phyloP scores from a whole-genome alignment of 2,113 vertebrate genomes.

The Neodontobutis hainanensis region DNA sequence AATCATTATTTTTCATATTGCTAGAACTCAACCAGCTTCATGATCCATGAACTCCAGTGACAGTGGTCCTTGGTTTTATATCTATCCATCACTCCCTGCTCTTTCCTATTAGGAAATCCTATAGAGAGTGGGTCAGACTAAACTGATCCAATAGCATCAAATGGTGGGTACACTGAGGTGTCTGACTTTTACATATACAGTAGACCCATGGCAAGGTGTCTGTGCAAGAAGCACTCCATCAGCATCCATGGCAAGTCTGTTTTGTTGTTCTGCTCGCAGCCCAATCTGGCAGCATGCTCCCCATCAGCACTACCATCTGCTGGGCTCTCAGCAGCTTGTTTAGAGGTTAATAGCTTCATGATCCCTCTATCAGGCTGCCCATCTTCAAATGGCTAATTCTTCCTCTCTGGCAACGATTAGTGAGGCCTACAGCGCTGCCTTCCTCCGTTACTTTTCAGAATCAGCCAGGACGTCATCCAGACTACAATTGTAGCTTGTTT shows the following conservation, averaged over 20 bases:
- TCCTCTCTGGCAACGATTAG: conserved; percentile 68
- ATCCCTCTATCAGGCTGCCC: conserved; percentile 74
- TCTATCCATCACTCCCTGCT: no score
- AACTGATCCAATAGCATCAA: no score
- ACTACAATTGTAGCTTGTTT: conserved; percentile 67
- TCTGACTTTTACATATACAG: conserved; percentile 22
- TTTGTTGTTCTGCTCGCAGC: conserved; percentile 43
- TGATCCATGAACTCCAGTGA: no score
- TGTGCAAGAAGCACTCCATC: conserved; percentile 25
- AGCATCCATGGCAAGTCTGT: conserved; percentile 44
- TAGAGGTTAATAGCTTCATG: conserved; percentile 77
- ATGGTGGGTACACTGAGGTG: no score
- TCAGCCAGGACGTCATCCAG: conserved; percentile 52
- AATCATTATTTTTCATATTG: no score
- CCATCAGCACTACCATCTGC: conserved; percentile 73
- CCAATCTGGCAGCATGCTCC: conserved; percentile 62
- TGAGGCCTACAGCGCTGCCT: conserved; percentile 45
- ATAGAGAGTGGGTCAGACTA: no score
- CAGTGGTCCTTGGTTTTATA: no score
- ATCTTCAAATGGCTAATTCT: conserved; percentile 77
- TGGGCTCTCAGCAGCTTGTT: conserved; percentile 78
- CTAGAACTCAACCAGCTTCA: no score
- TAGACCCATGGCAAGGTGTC: conserved; percentile 44
- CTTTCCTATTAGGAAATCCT: no score
- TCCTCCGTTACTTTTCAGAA: conserved; percentile 43